phyloP scores from a whole-genome alignment of 2,888 invertebrate genomes.

The Andrena dorsata region DNA sequence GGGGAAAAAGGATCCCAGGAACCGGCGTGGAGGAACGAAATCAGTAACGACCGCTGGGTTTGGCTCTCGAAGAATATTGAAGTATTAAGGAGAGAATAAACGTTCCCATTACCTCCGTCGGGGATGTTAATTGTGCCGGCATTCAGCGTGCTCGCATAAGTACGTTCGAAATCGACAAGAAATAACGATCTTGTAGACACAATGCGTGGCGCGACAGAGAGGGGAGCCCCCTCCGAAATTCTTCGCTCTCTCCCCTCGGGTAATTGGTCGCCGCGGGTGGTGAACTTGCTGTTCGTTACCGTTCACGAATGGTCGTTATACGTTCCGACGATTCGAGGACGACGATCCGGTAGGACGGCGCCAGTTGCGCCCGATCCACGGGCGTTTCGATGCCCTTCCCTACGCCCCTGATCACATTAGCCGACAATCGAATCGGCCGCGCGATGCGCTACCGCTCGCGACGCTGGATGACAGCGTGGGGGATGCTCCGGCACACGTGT shows the following conservation, averaged over 20 bases:
- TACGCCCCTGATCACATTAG: conserved; percentile 56
- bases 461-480: conserved; percentile 39
- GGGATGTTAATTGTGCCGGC: conserved; percentile 64
- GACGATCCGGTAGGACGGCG: conserved; percentile 44
- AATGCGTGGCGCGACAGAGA: conserved; percentile 48
- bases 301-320: conserved; percentile 66
- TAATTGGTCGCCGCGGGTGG: conserved; percentile 72
- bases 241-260: conserved; percentile 52
- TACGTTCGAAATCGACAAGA: conserved; percentile 58
- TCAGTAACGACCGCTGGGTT: conserved; percentile 46
- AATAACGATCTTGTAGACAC: conserved; percentile 66
- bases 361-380: conserved; percentile 16
- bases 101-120: conserved; percentile 60
- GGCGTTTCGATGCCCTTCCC: conserved; percentile 29
- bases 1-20: not conserved
- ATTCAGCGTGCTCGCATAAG: conserved; percentile 45
- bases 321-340: conserved; percentile 66
- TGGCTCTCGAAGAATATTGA: conserved; percentile 35
- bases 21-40: conserved; percentile 2
- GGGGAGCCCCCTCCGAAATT: conserved; percentile 45
- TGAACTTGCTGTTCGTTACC: conserved; percentile 66
- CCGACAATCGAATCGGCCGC: conserved; percentile 52
- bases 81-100: conserved; percentile 62
- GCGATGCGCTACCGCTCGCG: conserved; percentile 32
- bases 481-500: conserved; percentile 59